phyloP scores from a whole-genome alignment of 1,140 invertebrate species.

The Leguminivora glycinivorella region DNA sequence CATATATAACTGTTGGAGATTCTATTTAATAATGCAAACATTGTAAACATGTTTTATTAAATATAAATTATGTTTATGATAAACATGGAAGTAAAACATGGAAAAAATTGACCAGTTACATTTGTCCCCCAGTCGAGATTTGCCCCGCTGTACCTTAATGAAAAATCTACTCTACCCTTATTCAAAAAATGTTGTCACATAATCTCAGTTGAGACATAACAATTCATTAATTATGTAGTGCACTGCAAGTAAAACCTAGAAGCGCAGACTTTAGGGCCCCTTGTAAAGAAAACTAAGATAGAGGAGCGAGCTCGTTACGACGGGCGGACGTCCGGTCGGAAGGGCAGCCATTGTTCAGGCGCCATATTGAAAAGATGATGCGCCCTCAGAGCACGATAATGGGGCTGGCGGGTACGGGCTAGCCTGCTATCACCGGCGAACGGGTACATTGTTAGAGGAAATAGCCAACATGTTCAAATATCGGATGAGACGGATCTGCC shows the following conservation, averaged over 20 bases:
- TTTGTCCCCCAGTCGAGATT: too few relatives aligned
- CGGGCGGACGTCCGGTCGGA: slow-evolving; percentile 59
- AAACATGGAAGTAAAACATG: too few relatives aligned
- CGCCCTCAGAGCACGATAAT: slow-evolving; percentile 56
- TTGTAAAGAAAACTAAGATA: slow-evolving; percentile 56
- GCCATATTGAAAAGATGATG: slow-evolving; percentile 68
- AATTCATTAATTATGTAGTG: slow-evolving; percentile 1
- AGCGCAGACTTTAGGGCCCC: slow-evolving; percentile 23
- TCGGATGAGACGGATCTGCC: slow-evolving; percentile 22
- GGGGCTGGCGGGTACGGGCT: slow-evolving; percentile 30
- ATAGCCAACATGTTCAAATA: slow-evolving; percentile 25
- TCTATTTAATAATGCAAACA: too few relatives aligned
- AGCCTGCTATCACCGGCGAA: slow-evolving; percentile 13
- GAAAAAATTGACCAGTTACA: too few relatives aligned
- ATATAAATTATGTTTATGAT: too few relatives aligned
- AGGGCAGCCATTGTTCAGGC: slow-evolving; percentile 62
- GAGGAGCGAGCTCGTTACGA: slow-evolving; percentile 55
- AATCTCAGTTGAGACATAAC: neutral
- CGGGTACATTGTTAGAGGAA: slow-evolving; percentile 27
- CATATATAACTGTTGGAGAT: too few relatives aligned
- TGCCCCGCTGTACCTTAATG: too few relatives aligned
- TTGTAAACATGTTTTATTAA: too few relatives aligned
- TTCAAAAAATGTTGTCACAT: neutral
- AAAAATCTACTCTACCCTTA: neutral
- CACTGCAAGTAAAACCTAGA: slow-evolving; percentile 8